phyloP scores from a whole-genome alignment of 2,888 invertebrate genomes.

The Cyaniris semiargus region DNA sequence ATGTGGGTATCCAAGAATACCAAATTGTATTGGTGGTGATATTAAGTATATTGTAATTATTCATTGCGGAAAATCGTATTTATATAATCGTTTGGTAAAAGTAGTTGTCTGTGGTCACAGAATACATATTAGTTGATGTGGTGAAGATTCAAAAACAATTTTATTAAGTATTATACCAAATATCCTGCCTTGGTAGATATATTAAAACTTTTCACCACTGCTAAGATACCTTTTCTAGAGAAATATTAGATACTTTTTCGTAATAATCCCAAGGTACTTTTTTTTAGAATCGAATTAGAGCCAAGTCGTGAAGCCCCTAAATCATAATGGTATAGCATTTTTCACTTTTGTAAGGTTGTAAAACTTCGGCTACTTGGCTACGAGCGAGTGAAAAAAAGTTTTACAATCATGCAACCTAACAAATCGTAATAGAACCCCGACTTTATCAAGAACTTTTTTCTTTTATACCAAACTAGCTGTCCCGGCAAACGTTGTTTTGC shows the following conservation, averaged over 20 bases:
- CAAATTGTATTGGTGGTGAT: neutral
- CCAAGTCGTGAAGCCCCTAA: neutral
- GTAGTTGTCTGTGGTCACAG: neutral
- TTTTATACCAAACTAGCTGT: neutral
- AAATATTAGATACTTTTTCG: neutral
- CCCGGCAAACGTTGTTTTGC: no score
- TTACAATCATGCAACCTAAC: slow-evolving; percentile 13
- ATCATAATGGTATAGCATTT: slow-evolving; percentile 1
- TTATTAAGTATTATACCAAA: no score
- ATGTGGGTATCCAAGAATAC: neutral
- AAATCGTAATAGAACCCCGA: neutral
- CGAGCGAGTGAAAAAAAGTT: slow-evolving; percentile 3
- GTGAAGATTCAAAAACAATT: neutral
- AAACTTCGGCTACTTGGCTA: neutral
- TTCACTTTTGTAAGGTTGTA: slow-evolving; percentile 27
- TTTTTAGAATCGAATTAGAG: neutral
- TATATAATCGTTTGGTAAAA: neutral
- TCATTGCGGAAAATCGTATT: neutral
- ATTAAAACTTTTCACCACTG: neutral
- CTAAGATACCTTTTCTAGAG: neutral
- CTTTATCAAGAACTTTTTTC: neutral
- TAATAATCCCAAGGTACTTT: neutral
- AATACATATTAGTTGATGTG: no score
- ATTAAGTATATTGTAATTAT: no score
- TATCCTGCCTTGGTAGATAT: no score